Percentiles rank a stretch among this genome's conserved stretches.
phyloP scores from a whole-genome alignment of 2,797 vertebrate species.

The Pangasius mekongensis region DNA sequence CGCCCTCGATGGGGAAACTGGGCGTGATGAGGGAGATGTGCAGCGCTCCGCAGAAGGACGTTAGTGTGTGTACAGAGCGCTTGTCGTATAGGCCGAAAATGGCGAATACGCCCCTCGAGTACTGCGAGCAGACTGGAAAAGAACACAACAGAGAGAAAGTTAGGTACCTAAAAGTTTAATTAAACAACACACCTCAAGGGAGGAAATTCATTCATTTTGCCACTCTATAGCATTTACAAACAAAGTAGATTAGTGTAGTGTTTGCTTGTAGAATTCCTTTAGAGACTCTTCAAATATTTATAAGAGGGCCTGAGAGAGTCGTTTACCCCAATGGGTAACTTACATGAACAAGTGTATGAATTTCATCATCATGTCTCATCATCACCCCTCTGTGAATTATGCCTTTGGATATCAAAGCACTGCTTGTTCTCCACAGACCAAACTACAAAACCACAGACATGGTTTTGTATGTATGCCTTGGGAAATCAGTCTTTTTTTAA shows the following conservation, averaged over 20 bases:
- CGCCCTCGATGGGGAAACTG: constrained; percentile 95
- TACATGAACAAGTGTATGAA: constrained; percentile 13
- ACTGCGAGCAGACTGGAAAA: constrained; percentile 83
- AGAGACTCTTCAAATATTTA: constrained; percentile 38
- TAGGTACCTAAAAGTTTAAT: constrained; percentile 47
- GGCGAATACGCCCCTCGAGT: constrained; percentile 97
- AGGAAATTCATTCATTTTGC: constrained; percentile 33
- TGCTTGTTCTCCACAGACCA: constrained; percentile 12
- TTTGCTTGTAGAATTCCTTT: constrained; percentile 29
- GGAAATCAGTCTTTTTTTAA: background rate
- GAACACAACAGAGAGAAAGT: constrained; percentile 40
- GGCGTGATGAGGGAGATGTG: constrained; percentile 98
- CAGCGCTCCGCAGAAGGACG: constrained; percentile 97
- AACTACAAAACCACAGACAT: constrained; percentile 8
- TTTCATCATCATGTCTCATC: constrained; percentile 36
- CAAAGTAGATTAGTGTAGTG: constrained; percentile 43
- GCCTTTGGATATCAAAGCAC: constrained; percentile 15
- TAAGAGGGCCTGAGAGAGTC: constrained; percentile 19
- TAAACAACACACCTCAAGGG: constrained; percentile 42
- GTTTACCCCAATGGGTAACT: constrained; percentile 24
- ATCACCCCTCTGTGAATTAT: background rate
- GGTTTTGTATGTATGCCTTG: background rate
- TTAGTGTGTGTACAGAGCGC: constrained; percentile 97
- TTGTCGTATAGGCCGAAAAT: constrained; percentile 99
- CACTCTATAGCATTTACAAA: constrained; percentile 40